Conservation (phyloP, 1,140 invertebrate species). For the Zaprionus kolodkinae region DNA sequence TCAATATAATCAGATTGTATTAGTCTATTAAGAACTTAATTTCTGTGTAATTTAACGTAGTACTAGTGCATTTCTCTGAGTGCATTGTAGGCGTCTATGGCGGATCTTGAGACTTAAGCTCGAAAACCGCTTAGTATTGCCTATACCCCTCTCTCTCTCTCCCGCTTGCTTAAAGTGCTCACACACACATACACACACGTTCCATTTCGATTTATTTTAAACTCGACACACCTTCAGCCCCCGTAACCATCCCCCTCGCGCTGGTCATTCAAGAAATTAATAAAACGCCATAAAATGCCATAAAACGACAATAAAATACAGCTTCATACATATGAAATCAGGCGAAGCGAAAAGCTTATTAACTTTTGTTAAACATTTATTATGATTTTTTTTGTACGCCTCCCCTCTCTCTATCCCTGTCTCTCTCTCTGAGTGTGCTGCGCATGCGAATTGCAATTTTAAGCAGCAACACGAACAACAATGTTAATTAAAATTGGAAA, state of each 20-base stretch:
- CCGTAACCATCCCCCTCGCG: neutral
- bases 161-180: conserved; percentile 20
- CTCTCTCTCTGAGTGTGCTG: conserved; percentile 24
- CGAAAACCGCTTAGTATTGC: conserved; percentile 4
- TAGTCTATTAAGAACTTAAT: neutral
- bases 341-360: conserved; percentile 47
- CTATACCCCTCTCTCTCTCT: too few relatives aligned
- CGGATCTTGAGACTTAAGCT: neutral
- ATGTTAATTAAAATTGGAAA: conserved; percentile 73
- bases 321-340: conserved; percentile 59
- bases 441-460: conserved; percentile 70
- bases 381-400: conserved; percentile 40
- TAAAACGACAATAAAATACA: conserved; percentile 74
- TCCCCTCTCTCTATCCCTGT: neutral
- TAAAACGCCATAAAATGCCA: conserved; percentile 75
- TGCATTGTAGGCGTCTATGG: conserved; percentile 1
- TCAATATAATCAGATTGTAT: neutral
- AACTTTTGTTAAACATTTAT: conserved; percentile 68
- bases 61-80: neutral
- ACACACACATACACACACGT: conserved; percentile 31
- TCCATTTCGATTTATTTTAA: conserved; percentile 48
- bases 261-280: conserved; percentile 66
- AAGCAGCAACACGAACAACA: conserved; percentile 54
- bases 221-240: conserved; percentile 14
- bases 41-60: neutral